A percentile compares a stretch with the other conserved stretches of the same genome.
These are phyloP conservation scores for Polydesmus complanatus DNA, from an alignment of 2,888 invertebrate species.

Conservation along the genomic window DNA sequence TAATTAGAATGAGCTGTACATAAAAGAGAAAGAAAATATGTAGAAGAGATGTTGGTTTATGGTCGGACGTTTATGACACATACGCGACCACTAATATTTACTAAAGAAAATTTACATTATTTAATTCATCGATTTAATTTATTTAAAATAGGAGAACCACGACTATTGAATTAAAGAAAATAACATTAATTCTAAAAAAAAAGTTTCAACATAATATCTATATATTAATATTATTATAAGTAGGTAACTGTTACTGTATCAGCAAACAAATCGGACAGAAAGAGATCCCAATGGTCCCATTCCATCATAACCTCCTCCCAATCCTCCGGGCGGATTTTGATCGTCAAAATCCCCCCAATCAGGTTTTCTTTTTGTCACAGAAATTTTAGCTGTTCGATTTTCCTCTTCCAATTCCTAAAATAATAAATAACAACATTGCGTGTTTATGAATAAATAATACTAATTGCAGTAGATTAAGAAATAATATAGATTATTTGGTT, in stretches of 20 bases:
- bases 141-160: too few species aligned
- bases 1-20: too few species aligned
- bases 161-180: too few species aligned
- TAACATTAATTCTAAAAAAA: too few species aligned
- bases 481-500: background rate
- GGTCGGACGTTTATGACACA: too few species aligned
- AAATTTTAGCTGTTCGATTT: background rate
- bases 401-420: conserved; percentile 8
- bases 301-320: conserved; percentile 6
- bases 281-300: background rate
- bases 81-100: too few species aligned
- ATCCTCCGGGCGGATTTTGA: conserved; percentile 9
- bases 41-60: too few species aligned
- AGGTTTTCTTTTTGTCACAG: background rate
- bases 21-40: too few species aligned
- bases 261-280: conserved; percentile 6
- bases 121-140: too few species aligned
- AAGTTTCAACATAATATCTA: too few species aligned
- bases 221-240: too few species aligned
- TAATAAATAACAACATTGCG: background rate
- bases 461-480: background rate
- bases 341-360: conserved; percentile 12
- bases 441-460: background rate
- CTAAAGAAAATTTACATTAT: too few species aligned
- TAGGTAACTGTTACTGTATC: background rate